Base-by-base conservation (phyloP, 2,113 vertebrate genomes). In the Plestiodon gilberti region DNA sequence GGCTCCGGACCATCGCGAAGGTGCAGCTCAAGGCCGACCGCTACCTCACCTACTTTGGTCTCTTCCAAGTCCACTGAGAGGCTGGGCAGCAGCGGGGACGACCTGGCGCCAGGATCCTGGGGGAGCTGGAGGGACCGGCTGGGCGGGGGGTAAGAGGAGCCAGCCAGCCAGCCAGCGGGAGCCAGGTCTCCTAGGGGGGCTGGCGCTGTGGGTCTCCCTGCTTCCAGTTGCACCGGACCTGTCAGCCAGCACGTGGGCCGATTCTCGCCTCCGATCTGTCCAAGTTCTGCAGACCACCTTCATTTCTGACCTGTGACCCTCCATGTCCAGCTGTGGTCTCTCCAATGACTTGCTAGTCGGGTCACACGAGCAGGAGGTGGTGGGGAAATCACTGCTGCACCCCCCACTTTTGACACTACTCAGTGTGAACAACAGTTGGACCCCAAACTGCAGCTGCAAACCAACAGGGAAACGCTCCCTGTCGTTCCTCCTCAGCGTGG, bases 11-110 rank as follows among this genome's bases (percentile, higher is more conserved):
- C 0, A 97, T 98, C 67, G 93, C 95, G 0, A 91, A 94, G n/a
- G 97, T 97, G 93, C 96, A 95, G 10, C 96, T 98, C 76, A 97
- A 97, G 91, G 92, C 92, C 1, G 95, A 96, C 65, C 97, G 96
- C 76, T 97, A 96, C 87, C 97, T 98, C 61, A 95, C 95, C 90
- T 97, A 98, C 95, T 98, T 98, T 71, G 98, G 98, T 88, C 98
- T 98, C 93, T 98, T 98, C 74, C 98, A 97, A 92, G 96, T 98
- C 90, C 98, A 98, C 95, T 98, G 78, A 82, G 33, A 9, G 28
- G 22, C n/a, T 17, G 35, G 35, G 15, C 22, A 22, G 78, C 11
- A 4, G 9, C 11, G 13, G 30, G 48, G 61, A 33, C 33, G 59
- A 13, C 15, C 2, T 11, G 35, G 83, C 15, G 55, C 48, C 25